These are phyloP conservation scores for Sclerodermus sp. DNA, from an alignment of 2,888 invertebrate species.

Conservation along the genomic window DNA sequence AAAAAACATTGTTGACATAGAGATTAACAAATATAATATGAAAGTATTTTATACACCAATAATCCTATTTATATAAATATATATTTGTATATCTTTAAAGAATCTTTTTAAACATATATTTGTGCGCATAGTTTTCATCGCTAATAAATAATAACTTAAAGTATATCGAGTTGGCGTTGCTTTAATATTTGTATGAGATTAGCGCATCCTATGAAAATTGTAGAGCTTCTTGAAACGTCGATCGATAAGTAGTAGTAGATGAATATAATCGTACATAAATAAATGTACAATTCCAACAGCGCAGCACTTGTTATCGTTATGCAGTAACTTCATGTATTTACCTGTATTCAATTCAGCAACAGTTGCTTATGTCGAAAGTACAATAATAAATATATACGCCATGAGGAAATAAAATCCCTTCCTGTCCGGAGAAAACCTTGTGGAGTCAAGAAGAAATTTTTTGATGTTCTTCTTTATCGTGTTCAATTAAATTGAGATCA, in stretches of 20 bases:
- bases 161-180: background rate
- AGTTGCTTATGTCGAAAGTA: slow-evolving; percentile 17
- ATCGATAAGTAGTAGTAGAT: background rate
- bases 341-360: slow-evolving; percentile 23
- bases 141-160: background rate
- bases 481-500: too few species aligned
- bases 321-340: slow-evolving; percentile 33
- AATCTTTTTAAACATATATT: background rate
- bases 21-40: background rate
- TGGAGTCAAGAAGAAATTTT: too few species aligned
- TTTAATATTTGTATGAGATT: background rate
- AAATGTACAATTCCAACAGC: slow-evolving; percentile 9
- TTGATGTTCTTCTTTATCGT: too few species aligned
- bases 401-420: too few species aligned
- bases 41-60: too few species aligned
- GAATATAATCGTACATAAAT: background rate
- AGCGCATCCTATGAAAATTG: too few species aligned
- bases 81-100: background rate
- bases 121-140: background rate
- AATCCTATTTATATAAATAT: background rate
- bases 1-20: background rate
- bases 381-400: slow-evolving; percentile 21
- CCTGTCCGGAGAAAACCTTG: too few species aligned
- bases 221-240: too few species aligned
- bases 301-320: slow-evolving; percentile 29